Conservation (phyloP, 2,113 vertebrate species). For the Channa argus region DNA sequence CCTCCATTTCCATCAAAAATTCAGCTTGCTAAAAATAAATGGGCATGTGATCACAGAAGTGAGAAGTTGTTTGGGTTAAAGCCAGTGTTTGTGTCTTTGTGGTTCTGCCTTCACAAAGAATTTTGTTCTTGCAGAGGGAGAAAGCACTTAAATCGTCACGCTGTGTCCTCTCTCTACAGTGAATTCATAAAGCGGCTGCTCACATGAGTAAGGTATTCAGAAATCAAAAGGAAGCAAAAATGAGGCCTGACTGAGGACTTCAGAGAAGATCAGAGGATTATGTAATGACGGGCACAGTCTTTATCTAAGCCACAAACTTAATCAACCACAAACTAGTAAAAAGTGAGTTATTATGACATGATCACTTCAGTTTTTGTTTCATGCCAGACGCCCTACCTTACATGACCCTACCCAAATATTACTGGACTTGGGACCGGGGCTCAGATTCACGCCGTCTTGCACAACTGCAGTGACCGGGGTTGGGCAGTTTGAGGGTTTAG, state of each 20-base stretch:
- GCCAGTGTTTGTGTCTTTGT: conserved; percentile 48
- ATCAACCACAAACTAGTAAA: not conserved
- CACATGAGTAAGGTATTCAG: conserved; percentile 3
- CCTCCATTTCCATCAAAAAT: conserved; percentile 66
- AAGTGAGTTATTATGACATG: not conserved
- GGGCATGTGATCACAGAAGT: conserved; percentile 47
- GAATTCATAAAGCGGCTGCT: conserved; percentile 21
- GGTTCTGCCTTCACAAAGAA: conserved; percentile 1
- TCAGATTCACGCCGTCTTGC: too few species aligned
- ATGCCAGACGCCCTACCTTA: too few species aligned
- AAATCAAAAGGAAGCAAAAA: conserved; percentile 25
- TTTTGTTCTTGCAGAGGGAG: not conserved
- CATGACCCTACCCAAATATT: too few species aligned
- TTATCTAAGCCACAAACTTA: conserved; percentile 8
- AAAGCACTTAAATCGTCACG: conserved; percentile 12
- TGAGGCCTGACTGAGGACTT: conserved; percentile 1
- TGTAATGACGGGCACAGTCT: not conserved
- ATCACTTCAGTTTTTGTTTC: not conserved
- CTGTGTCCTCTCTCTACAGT: conserved; percentile 11
- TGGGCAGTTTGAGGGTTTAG: too few species aligned
- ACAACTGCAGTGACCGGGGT: too few species aligned
- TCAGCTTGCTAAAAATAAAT: conserved; percentile 69
- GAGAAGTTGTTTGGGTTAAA: conserved; percentile 51
- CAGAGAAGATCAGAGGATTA: not conserved
- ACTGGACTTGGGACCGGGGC: too few species aligned